Evolutionary conservation across 2,797 vertebrate species (phyloP).

Genomic region (Propithecus deckenii): DNA sequence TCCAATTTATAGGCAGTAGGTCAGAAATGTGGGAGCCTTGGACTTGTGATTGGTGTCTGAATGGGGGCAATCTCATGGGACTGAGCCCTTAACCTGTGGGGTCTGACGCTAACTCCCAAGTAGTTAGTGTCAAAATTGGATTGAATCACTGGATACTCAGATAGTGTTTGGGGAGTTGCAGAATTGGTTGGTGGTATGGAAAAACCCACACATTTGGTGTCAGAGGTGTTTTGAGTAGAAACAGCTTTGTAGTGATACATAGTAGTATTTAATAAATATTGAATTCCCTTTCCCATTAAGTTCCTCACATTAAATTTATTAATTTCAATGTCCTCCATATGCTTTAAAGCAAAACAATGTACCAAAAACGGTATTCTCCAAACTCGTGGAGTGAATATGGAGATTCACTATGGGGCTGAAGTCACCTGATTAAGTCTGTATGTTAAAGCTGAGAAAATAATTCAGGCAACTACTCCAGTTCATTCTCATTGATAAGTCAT

Average conservation of each 20-base stretch:
- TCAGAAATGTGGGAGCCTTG: neutral
- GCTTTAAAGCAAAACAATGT: neutral
- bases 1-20: neutral
- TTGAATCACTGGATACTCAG: neutral
- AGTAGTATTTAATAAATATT: neutral
- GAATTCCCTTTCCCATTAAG: neutral
- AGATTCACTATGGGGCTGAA: neutral
- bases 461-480: neutral
- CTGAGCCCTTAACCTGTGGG: neutral
- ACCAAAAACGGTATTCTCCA: neutral
- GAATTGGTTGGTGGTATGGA: neutral
- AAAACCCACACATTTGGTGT: neutral
- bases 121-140: neutral
- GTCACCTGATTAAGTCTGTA: neutral
- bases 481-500: neutral
- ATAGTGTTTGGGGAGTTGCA: neutral
- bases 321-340: neutral
- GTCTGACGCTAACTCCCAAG: neutral
- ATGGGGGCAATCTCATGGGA: neutral
- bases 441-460: constrained; percentile 35
- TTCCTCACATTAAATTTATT: constrained; percentile 6
- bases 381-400: neutral
- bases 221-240: neutral
- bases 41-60: neutral
- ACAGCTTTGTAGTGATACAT: neutral